These are phyloP conservation scores for Synanthedon andrenaeformis DNA, from an alignment of 2,888 invertebrate species.

Conservation along the genomic window DNA sequence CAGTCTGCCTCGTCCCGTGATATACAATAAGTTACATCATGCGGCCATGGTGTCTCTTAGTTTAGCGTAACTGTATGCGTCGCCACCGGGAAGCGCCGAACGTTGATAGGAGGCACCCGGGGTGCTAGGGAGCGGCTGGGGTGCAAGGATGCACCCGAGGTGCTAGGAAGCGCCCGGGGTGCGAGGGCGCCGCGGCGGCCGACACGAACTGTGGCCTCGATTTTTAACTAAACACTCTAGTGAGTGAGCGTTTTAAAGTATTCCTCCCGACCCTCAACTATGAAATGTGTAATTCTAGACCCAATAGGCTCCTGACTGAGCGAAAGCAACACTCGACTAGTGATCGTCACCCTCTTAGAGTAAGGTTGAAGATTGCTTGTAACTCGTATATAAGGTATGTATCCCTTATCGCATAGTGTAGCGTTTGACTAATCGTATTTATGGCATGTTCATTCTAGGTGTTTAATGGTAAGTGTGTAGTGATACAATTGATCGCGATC, in stretches of 20 bases:
- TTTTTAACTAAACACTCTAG: conserved; percentile 41
- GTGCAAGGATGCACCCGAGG: background rate
- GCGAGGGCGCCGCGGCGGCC: no score
- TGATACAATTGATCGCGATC: conserved; percentile 36
- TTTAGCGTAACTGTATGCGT: conserved; percentile 22
- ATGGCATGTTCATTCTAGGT: conserved; percentile 26
- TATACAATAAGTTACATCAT: conserved; percentile 52
- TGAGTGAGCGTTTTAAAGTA: conserved; percentile 26
- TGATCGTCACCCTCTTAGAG: conserved; percentile 23
- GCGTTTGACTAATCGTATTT: conserved; percentile 31
- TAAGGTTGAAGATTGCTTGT: conserved; percentile 38
- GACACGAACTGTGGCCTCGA: conserved; percentile 49
- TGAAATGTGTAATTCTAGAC: conserved; percentile 63
- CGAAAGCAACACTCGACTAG: conserved; percentile 13
- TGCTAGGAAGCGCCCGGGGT: no score
- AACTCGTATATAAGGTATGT: conserved; percentile 24
- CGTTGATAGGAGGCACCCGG: no score
- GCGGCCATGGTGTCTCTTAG: conserved; percentile 65
- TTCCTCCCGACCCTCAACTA: conserved; percentile 49
- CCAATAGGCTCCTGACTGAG: conserved; percentile 6
- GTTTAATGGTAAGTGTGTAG: conserved; percentile 24
- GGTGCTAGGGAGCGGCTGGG: no score
- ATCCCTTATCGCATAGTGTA: conserved; percentile 29
- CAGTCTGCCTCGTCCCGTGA: conserved; percentile 21
- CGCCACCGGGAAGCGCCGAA: background rate